Percentiles rank a stretch among this genome's conserved stretches.
Evolutionary conservation across 2,888 invertebrate species (phyloP).

Genomic region (Zhuqinia jingwanae): DNA sequence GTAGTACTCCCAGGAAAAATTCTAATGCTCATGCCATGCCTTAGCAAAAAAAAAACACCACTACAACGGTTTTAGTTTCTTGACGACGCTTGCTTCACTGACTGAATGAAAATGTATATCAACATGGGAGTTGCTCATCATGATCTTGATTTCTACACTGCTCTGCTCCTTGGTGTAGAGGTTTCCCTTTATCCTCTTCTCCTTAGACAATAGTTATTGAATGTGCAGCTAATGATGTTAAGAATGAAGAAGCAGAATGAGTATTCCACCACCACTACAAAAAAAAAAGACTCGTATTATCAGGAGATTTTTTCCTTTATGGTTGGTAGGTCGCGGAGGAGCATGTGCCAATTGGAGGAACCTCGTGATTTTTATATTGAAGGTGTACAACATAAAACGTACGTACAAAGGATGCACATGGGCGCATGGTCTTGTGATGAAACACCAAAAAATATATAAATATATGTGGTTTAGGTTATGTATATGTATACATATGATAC

Average conservation of each 20-base stretch:
- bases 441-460: conserved; percentile 32
- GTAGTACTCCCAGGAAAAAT: conserved; percentile 15
- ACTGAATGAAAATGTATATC: not conserved
- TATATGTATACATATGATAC: not conserved
- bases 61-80: too few relatives aligned
- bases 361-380: too few relatives aligned
- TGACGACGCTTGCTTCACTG: conserved; percentile 2
- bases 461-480: too few relatives aligned
- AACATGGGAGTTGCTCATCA: conserved; percentile 9
- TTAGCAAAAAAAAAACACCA: too few relatives aligned
- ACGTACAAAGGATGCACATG: not conserved
- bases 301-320: not conserved
- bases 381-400: not conserved
- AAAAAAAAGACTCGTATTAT: conserved; percentile 17
- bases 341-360: conserved; percentile 30
- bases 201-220: conserved; percentile 39
- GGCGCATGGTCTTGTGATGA: not conserved
- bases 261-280: not conserved
- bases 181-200: conserved; percentile 22
- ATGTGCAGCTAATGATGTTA: conserved; percentile 56
- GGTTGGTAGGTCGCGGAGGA: too few relatives aligned
- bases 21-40: not conserved
- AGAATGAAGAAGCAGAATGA: conserved; percentile 29
- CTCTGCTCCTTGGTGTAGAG: conserved; percentile 10
- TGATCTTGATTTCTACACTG: not conserved